phyloP scores from a whole-genome alignment of 2,888 invertebrate genomes.

The Leptarthrus brevirostris region DNA sequence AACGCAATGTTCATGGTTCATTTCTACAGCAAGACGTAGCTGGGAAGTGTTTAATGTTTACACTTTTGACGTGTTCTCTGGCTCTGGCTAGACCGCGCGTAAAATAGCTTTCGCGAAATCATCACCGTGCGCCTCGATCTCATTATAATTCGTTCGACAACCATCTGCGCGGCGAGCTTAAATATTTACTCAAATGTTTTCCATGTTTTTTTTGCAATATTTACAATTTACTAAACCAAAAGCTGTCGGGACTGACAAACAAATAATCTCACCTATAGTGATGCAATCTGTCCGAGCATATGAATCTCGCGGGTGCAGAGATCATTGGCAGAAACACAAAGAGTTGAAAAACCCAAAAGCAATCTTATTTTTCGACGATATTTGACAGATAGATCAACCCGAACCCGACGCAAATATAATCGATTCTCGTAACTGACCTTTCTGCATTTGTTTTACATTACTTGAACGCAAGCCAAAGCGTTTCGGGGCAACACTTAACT shows the following conservation, averaged over 20 bases:
- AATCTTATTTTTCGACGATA: background rate
- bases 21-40: background rate
- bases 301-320: background rate
- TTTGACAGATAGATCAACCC: conserved; percentile 14
- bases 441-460: background rate
- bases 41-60: conserved; percentile 28
- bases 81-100: background rate
- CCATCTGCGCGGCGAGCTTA: conserved; percentile 1
- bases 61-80: conserved; percentile 14
- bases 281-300: background rate
- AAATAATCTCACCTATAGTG: conserved; percentile 2
- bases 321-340: background rate
- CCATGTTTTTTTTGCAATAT: conserved; percentile 19
- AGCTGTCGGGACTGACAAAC: conserved; percentile 13
- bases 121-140: background rate
- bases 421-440: conserved; percentile 31
- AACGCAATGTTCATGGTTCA: no score
- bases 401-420: conserved; percentile 12
- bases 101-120: conserved; percentile 8
- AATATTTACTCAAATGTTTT: conserved; percentile 40
- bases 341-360: background rate
- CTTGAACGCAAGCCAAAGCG: background rate
- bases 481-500: background rate
- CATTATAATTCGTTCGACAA: conserved; percentile 8
- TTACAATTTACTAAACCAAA: conserved; percentile 26